Conservation (phyloP, 1,140 invertebrate species). For the Habropoda laboriosa region DNA sequence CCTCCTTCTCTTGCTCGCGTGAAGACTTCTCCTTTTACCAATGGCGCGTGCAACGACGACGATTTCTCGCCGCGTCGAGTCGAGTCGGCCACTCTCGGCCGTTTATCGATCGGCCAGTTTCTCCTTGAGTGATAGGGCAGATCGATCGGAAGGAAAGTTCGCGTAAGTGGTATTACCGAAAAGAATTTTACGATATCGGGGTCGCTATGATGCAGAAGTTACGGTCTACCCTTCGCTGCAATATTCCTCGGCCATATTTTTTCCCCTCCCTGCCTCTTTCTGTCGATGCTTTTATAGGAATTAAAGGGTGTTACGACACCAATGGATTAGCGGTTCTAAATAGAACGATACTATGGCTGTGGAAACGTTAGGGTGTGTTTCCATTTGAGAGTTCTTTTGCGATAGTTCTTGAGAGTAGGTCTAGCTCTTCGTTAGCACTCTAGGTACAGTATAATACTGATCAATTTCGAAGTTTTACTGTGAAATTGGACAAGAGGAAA, state of each 20-base stretch:
- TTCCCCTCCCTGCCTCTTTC: fast-evolving
- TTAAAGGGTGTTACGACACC: constrained; percentile 5
- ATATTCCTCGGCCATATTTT: not conserved
- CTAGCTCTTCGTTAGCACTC: no score
- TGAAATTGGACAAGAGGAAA: no score
- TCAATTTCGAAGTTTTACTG: no score
- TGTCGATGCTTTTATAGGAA: constrained; percentile 24
- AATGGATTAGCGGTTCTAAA: not conserved
- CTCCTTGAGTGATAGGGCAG: constrained; percentile 26
- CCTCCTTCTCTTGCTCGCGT: no score
- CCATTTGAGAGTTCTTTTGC: no score
- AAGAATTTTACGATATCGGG: constrained; percentile 19
- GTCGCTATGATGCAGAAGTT: constrained; percentile 3
- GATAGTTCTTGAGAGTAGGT: no score
- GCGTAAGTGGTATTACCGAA: constrained; percentile 6
- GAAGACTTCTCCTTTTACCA: no score
- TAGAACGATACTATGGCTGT: no score
- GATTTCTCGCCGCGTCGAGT: no score
- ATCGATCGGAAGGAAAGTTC: constrained; percentile 38
- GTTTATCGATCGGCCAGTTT: constrained; percentile 33
- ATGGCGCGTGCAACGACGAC: no score
- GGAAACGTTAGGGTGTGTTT: no score
- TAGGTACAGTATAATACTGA: no score
- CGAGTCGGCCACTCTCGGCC: not conserved
- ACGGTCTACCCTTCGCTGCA: not conserved